Conservation (phyloP, 2,113 vertebrate genomes). For the Pholis gunnellus region DNA sequence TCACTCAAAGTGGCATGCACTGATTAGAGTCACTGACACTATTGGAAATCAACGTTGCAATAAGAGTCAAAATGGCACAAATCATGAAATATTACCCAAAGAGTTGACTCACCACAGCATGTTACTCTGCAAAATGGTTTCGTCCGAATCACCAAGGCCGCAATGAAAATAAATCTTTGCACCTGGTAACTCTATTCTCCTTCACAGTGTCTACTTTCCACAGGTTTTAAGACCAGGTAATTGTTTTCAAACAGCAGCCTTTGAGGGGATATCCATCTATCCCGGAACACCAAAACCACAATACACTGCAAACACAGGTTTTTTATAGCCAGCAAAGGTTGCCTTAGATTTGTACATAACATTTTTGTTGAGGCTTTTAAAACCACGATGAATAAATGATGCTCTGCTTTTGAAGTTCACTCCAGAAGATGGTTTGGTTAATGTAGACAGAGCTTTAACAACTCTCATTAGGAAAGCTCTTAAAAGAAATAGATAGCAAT, state of each 20-base stretch:
- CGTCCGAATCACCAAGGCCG: neutral
- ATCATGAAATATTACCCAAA: neutral
- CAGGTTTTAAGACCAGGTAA: slow-evolving; percentile 25
- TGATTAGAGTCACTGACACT: neutral
- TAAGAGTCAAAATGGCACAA: neutral
- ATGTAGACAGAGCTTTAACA: slow-evolving; percentile 66
- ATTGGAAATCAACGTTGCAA: neutral
- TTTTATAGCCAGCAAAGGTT: slow-evolving; percentile 45
- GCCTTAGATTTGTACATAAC: slow-evolving; percentile 64
- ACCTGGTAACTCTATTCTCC: neutral
- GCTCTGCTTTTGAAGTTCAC: slow-evolving; percentile 63
- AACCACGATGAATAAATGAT: slow-evolving; percentile 77
- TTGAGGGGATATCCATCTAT: slow-evolving; percentile 21
- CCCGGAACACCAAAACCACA: slow-evolving; percentile 31
- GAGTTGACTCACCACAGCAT: neutral
- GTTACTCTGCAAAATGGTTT: slow-evolving; percentile 7
- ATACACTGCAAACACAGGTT: slow-evolving; percentile 22
- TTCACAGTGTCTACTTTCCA: slow-evolving; percentile 13
- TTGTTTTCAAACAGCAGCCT: slow-evolving; percentile 19
- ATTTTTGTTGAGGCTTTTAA: slow-evolving; percentile 75
- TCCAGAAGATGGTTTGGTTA: slow-evolving; percentile 58
- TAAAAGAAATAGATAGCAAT: slow-evolving; percentile 58
- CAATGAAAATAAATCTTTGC: neutral
- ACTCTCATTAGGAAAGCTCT: slow-evolving; percentile 70
- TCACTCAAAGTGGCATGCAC: slow-evolving; percentile 17